A percentile compares a stretch with the other conserved stretches of the same genome.
Conservation (phyloP, 35 echinoderm and acorn worm genomes). For the Lytechinus variegatus region DNA sequence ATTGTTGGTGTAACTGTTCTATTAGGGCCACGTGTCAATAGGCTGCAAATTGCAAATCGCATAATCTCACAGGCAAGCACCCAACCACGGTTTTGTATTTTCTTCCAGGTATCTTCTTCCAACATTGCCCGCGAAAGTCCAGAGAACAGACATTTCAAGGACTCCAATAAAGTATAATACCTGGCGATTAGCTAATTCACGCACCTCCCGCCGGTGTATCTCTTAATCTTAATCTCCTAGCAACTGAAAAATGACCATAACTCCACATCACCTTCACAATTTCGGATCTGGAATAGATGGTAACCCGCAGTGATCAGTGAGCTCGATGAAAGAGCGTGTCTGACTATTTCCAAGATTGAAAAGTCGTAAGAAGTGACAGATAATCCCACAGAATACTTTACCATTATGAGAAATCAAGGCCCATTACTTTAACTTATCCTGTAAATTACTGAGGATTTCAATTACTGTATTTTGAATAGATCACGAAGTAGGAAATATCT, state of each 20-base stretch:
- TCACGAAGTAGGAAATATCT: not conserved
- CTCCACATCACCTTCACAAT: not conserved
- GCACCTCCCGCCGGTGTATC: not conserved
- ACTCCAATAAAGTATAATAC: not conserved
- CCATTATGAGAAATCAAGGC: not conserved
- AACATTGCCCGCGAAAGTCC: not conserved
- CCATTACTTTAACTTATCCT: not conserved
- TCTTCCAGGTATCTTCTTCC: not conserved
- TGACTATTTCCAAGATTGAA: not conserved
- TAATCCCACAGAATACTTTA: not conserved
- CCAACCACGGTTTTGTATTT: not conserved
- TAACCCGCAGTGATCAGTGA: not conserved
- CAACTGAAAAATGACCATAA: not conserved
- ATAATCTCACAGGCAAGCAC: not conserved
- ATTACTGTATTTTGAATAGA: not conserved
- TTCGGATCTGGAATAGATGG: not conserved
- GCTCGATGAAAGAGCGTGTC: not conserved
- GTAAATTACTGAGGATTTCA: not conserved
- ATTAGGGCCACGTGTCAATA: not conserved
- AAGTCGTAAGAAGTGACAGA: not conserved
- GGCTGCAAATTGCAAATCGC: not conserved
- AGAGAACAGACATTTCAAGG: not conserved
- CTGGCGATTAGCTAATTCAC: not conserved
- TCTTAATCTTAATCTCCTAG: not conserved
- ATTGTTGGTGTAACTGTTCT: too few relatives aligned